Conservation (phyloP, 2,888 invertebrate genomes). For the Lamellibrachia columna region DNA sequence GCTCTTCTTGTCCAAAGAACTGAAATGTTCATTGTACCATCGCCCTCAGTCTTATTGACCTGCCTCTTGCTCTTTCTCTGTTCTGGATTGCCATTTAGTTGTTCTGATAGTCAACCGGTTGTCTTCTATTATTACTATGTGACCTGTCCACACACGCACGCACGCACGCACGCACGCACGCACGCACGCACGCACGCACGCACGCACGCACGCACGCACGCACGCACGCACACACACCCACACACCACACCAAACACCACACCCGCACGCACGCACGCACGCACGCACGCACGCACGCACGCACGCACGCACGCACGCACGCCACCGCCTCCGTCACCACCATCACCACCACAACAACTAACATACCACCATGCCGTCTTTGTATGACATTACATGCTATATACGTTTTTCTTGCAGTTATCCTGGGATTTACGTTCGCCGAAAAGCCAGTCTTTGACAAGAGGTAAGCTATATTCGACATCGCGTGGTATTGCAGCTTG, state of each 20-base stretch:
- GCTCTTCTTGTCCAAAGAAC: no score
- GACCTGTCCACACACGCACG: neutral
- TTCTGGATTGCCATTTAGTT: no score
- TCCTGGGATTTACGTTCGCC: neutral
- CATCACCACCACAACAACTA: neutral
- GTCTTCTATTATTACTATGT: no score
- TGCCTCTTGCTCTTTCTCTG: no score
- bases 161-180: neutral
- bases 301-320: no score
- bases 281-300: neutral
- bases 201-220: neutral
- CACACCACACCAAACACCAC: no score
- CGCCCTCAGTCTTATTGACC: no score
- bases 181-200: neutral
- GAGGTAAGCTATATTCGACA: neutral
- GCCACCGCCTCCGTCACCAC: neutral
- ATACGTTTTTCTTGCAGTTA: neutral
- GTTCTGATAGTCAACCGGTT: no score
- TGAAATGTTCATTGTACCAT: no score
- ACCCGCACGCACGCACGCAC: neutral
- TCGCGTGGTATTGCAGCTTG: neutral
- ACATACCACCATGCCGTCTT: neutral
- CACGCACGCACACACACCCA: neutral
- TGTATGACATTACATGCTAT: neutral
- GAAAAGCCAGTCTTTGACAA: neutral